phyloP scores from a whole-genome alignment of 2,113 vertebrate genomes.

The Caloenas nicobarica region DNA sequence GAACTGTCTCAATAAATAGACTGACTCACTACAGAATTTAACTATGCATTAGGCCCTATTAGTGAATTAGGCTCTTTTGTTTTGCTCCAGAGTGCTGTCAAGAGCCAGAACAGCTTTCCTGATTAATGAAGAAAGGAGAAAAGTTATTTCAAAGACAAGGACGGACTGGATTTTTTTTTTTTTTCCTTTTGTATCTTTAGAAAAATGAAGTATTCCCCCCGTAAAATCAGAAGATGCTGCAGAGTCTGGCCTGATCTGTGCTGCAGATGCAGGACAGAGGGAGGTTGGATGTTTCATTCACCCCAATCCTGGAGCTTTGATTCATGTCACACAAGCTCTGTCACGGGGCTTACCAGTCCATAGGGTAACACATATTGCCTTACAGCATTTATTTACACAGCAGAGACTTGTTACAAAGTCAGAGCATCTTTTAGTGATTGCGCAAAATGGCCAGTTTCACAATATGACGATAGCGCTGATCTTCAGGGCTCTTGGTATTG shows the following conservation, averaged over 20 bases:
- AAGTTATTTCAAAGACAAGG: slow-evolving; percentile 39
- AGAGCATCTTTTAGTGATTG: not conserved
- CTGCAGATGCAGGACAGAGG: accelerated
- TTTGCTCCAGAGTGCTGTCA: slow-evolving; percentile 52
- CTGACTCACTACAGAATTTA: slow-evolving; percentile 70
- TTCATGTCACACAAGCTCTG: not conserved
- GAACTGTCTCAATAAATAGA: slow-evolving; percentile 69
- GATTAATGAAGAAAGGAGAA: slow-evolving; percentile 36
- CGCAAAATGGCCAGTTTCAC: not conserved
- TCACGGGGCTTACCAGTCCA: not conserved
- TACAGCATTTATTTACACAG: not conserved
- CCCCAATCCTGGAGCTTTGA: not conserved
- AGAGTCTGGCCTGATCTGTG: not conserved
- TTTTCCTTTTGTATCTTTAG: not conserved
- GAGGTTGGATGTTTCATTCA: not conserved
- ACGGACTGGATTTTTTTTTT: not conserved
- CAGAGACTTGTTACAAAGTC: not conserved
- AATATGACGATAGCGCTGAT: not conserved
- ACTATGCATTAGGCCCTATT: slow-evolving; percentile 53
- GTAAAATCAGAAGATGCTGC: not conserved
- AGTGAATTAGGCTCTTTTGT: slow-evolving; percentile 68
- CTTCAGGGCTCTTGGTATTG: not conserved
- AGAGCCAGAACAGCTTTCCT: slow-evolving; percentile 13
- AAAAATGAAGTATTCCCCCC: not conserved
- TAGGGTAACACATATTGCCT: accelerated